Conservation (phyloP, 2,113 vertebrate genomes). For the Oenanthe oenanthe region DNA sequence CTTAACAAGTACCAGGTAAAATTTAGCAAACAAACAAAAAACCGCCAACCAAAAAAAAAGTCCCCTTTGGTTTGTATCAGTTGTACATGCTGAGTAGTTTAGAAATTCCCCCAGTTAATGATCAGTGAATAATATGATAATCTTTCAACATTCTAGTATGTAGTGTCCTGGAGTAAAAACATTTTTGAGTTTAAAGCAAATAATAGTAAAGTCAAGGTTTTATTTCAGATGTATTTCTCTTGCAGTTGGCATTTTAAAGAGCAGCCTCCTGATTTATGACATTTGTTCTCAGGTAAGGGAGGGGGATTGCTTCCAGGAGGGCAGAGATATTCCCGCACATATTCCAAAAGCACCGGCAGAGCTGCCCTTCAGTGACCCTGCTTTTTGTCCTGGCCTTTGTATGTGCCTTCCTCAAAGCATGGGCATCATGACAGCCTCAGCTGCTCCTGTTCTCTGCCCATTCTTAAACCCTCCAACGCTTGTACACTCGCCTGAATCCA, state of each 20-base stretch:
- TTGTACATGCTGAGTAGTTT: background rate
- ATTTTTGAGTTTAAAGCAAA: background rate
- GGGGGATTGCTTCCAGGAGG: background rate
- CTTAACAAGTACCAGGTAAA: background rate
- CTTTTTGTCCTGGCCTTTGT: background rate
- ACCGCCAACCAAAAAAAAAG: rapidly evolving
- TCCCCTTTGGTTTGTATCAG: background rate
- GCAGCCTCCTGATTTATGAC: background rate
- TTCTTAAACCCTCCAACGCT: background rate
- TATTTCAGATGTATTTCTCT: background rate
- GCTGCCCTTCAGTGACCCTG: constrained; percentile 1
- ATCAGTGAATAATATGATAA: background rate
- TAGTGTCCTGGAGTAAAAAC: background rate
- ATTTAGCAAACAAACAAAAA: background rate
- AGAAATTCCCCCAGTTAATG: background rate
- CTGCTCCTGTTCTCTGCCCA: background rate
- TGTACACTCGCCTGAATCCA: rapidly evolving
- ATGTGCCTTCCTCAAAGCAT: background rate
- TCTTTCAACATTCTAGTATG: background rate
- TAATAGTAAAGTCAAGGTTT: background rate
- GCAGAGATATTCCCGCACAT: background rate
- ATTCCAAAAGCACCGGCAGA: background rate
- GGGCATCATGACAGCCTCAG: background rate
- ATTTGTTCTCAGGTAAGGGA: background rate
- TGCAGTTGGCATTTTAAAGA: background rate